Percentiles rank a stretch among this genome's conserved stretches.
Conservation (phyloP, 2,113 vertebrate species). For the Butastur rufipennis region DNA sequence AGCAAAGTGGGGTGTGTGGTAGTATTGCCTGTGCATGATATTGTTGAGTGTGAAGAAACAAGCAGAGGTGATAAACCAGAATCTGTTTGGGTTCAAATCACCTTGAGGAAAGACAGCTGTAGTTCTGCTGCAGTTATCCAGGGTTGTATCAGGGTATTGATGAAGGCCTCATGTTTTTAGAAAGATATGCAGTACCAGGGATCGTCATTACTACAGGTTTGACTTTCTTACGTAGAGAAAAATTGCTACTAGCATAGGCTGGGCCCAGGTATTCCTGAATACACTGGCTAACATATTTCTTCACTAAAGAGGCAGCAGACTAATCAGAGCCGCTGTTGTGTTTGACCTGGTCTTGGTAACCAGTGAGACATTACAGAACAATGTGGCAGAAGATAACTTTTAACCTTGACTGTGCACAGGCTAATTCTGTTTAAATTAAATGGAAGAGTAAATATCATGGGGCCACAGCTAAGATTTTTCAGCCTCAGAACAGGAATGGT, state of each 20-base stretch:
- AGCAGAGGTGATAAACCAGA: neutral
- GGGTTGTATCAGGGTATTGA: neutral
- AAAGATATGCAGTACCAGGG: neutral
- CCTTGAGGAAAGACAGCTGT: neutral
- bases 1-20: neutral
- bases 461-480: neutral
- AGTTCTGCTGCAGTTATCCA: neutral
- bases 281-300: neutral
- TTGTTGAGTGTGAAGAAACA: neutral
- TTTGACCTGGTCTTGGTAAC: neutral
- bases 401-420: neutral
- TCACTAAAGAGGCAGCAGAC: neutral
- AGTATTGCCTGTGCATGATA: neutral
- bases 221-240: neutral
- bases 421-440: neutral
- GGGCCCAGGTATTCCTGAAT: neutral
- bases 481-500: neutral
- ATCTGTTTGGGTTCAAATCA: neutral
- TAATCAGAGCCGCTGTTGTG: neutral
- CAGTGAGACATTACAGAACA: conserved; percentile 9
- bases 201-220: neutral
- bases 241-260: neutral
- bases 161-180: neutral
- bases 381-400: conserved; percentile 37
- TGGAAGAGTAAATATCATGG: neutral